A percentile compares a stretch with the other conserved stretches of the same genome.
phyloP scores from a whole-genome alignment of 2,888 invertebrate species.

The Polietes domitor region DNA sequence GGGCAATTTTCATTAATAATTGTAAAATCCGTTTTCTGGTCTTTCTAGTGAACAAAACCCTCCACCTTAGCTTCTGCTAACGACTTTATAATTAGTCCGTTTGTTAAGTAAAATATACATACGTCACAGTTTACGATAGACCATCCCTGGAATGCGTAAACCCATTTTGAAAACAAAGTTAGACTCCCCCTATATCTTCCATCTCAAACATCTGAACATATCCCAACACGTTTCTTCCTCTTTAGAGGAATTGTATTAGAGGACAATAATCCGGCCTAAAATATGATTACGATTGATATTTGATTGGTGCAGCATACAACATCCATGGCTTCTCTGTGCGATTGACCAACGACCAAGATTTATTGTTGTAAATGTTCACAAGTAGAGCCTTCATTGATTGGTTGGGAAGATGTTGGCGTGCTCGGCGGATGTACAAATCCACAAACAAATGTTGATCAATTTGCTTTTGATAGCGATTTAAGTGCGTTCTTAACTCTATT shows the following conservation, averaged over 20 bases:
- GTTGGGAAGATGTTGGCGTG: too few species aligned
- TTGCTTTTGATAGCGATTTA: slow-evolving; percentile 54
- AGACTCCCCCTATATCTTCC: too few species aligned
- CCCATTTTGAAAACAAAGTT: too few species aligned
- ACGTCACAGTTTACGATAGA: too few species aligned
- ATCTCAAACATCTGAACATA: not conserved
- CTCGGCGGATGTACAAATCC: not conserved
- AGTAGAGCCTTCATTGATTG: too few species aligned
- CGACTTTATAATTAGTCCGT: too few species aligned
- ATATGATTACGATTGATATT: slow-evolving; percentile 19
- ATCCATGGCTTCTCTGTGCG: slow-evolving; percentile 2
- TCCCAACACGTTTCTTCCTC: not conserved
- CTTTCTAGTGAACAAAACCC: too few species aligned
- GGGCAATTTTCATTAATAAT: too few species aligned
- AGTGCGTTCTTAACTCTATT: slow-evolving; percentile 46
- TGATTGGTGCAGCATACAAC: slow-evolving; percentile 1
- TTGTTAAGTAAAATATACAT: too few species aligned
- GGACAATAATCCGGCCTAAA: slow-evolving; percentile 13
- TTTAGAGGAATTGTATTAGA: not conserved
- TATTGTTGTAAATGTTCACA: slow-evolving; percentile 17
- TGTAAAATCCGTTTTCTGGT: too few species aligned
- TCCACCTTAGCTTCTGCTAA: too few species aligned
- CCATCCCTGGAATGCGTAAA: too few species aligned
- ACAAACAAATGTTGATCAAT: slow-evolving; percentile 36
- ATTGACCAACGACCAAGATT: slow-evolving; percentile 34